phyloP scores from a whole-genome alignment of 2,888 invertebrate genomes.

The Pinctada fucata region DNA sequence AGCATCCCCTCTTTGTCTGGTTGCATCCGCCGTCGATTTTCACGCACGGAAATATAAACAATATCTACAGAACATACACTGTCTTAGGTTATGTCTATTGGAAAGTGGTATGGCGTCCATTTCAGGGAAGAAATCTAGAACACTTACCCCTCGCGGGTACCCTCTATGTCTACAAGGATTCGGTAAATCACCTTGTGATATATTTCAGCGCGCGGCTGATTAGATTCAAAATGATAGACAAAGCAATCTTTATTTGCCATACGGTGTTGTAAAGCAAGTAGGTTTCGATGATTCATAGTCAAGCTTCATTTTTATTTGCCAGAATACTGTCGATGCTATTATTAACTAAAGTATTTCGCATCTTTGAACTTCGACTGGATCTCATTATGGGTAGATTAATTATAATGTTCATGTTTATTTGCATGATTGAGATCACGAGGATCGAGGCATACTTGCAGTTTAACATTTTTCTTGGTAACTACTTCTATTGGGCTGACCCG shows the following conservation, averaged over 20 bases:
- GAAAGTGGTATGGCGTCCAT: no score
- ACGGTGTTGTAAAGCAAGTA: neutral
- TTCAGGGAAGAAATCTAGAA: no score
- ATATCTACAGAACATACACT: no score
- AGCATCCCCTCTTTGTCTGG: no score
- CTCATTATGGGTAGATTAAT: neutral
- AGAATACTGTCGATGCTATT: neutral
- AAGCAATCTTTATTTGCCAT: neutral
- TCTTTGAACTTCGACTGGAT: constrained; percentile 5
- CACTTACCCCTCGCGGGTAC: no score
- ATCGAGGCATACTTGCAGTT: neutral
- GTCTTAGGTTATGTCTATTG: no score
- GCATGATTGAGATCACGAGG: neutral
- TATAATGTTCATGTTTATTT: neutral
- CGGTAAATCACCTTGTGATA: neutral
- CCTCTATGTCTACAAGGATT: neutral
- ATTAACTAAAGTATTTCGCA: neutral
- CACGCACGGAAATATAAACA: no score
- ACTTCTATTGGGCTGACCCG: neutral
- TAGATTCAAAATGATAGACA: neutral
- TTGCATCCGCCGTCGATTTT: no score
- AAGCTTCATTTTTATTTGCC: no score
- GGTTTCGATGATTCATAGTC: neutral
- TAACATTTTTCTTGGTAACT: neutral
- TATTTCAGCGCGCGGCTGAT: neutral